Conservation (phyloP, 2,888 invertebrate genomes). For the Lasioglossum lativentre region DNA sequence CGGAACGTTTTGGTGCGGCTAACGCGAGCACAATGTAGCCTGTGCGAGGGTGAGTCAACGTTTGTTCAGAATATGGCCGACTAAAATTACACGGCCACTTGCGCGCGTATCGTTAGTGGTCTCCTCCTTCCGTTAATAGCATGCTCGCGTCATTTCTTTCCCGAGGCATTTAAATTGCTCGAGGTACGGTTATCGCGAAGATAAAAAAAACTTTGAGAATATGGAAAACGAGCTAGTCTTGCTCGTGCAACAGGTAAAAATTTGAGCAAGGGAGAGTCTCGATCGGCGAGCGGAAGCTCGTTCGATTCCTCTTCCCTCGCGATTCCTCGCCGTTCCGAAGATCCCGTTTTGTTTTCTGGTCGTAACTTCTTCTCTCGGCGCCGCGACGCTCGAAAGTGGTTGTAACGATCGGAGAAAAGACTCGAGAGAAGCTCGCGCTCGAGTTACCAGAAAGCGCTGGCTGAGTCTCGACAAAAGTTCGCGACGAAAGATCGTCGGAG, state of each 20-base stretch:
- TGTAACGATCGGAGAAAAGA: slow-evolving; percentile 52
- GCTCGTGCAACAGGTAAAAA: background rate
- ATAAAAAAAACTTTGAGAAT: background rate
- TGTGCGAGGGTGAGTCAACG: slow-evolving; percentile 4
- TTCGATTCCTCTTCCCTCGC: slow-evolving; percentile 9
- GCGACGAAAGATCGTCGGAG: background rate
- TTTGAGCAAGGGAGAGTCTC: background rate
- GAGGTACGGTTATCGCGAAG: background rate
- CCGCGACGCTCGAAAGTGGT: slow-evolving; percentile 51
- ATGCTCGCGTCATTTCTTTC: background rate
- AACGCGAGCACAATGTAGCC: background rate
- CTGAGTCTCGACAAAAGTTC: slow-evolving; percentile 31
- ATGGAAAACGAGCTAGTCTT: background rate
- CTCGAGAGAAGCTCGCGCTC: slow-evolving; percentile 45
- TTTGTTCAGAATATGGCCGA: slow-evolving; percentile 1
- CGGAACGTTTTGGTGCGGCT: background rate
- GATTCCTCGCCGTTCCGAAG: slow-evolving; percentile 33
- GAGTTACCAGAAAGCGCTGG: slow-evolving; percentile 6
- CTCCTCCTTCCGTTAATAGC: background rate
- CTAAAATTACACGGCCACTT: slow-evolving; percentile 3
- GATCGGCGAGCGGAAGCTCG: background rate
- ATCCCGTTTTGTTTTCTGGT: slow-evolving; percentile 42
- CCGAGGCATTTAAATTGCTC: background rate
- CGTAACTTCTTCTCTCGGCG: slow-evolving; percentile 37
- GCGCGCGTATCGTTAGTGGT: background rate